Evolutionary conservation across 2,113 vertebrate species (phyloP).

Genomic region (Mirounga angustirostris): DNA sequence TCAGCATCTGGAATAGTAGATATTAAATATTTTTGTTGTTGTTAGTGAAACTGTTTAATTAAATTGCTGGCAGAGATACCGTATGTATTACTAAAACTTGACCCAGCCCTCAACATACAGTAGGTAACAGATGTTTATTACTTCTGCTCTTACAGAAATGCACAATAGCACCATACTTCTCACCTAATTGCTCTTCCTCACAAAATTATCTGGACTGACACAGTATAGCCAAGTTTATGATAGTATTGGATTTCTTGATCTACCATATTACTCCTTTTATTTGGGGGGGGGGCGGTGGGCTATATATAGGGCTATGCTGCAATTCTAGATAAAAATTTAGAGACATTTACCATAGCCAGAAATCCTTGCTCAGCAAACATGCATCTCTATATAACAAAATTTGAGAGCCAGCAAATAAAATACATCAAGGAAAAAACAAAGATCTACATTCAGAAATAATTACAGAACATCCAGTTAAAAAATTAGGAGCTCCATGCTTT

Average conservation of each 20-base stretch:
- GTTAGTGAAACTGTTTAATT: not conserved
- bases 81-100: not conserved
- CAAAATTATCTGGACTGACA: not conserved
- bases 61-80: not conserved
- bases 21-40: not conserved
- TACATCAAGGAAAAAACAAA: not conserved
- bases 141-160: not conserved
- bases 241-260: not conserved
- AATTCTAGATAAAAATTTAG: not conserved
- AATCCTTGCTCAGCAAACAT: not conserved
- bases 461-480: not conserved
- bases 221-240: not conserved
- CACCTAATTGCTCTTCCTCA: not conserved
- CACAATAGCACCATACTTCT: not conserved
- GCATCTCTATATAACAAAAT: not conserved
- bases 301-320: not conserved
- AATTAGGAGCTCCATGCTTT: not conserved
- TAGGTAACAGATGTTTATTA: not conserved
- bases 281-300: not conserved
- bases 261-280: not conserved
- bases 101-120: not conserved
- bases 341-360: not conserved
- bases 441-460: not conserved
- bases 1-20: not conserved
- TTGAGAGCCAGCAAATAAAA: not conserved